Percentiles rank a stretch among this genome's conserved stretches.
phyloP scores from a whole-genome alignment of 2,797 vertebrate genomes.

The Sylvilagus floridanus region DNA sequence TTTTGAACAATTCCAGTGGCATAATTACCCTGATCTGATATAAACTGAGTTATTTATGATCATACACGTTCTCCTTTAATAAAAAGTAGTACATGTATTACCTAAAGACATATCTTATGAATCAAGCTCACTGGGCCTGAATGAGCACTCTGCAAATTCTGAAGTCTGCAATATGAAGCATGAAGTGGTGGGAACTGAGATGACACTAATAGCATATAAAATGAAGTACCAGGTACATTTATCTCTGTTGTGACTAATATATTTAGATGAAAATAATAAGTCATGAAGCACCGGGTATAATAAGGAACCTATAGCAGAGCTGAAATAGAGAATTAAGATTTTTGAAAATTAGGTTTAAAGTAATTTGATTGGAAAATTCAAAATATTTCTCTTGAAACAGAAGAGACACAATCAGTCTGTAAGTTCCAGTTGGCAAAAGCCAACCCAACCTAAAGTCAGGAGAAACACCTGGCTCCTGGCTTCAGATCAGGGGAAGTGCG shows the following conservation, averaged over 20 bases:
- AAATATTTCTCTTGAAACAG: neutral
- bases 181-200: neutral
- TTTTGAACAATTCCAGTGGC: too few species aligned
- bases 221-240: neutral
- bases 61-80: too few species aligned
- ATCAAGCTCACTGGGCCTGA: too few species aligned
- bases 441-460: too few species aligned
- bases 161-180: too few species aligned
- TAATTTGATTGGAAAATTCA: neutral
- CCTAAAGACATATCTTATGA: too few species aligned
- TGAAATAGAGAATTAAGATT: neutral
- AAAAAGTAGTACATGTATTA: too few species aligned
- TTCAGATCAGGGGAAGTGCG: too few species aligned
- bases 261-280: neutral
- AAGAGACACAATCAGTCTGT: neutral
- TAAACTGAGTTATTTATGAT: too few species aligned
- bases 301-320: neutral
- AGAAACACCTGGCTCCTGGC: too few species aligned
- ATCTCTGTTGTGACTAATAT: neutral
- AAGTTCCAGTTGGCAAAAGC: neutral
- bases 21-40: too few species aligned
- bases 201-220: neutral
- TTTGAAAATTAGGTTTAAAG: neutral
- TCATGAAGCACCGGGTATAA: neutral
- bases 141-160: too few species aligned